These are phyloP conservation scores for Thalassophryne amazonica DNA, from an alignment of 2,797 vertebrate genomes.

Conservation along the genomic window DNA sequence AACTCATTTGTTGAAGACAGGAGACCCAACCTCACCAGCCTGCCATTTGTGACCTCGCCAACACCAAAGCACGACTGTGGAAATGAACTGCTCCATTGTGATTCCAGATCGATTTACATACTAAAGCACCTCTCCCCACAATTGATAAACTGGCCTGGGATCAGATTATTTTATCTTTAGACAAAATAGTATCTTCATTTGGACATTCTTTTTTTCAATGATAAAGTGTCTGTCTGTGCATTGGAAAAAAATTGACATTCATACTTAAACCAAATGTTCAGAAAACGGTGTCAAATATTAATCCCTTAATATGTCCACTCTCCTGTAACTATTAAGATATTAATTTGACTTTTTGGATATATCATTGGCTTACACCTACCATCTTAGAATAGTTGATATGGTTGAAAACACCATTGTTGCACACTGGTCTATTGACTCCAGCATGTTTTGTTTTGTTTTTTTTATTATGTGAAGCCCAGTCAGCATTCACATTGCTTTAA, in stretches of 20 bases:
- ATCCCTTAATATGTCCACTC: conserved; percentile 2
- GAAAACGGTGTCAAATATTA: conserved; percentile 21
- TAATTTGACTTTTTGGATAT: conserved; percentile 33
- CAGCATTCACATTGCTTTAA: conserved; percentile 63
- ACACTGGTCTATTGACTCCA: conserved; percentile 27
- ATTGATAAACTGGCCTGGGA: conserved; percentile 38
- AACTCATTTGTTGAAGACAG: conserved; percentile 67
- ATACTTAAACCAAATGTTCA: conserved; percentile 23
- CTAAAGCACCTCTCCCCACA: conserved; percentile 32
- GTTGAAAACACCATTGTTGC: conserved; percentile 16
- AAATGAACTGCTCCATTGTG: conserved; percentile 37
- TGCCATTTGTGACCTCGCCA: conserved; percentile 56
- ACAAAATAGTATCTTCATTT: conserved; percentile 15
- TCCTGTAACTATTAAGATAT: conserved; percentile 9
- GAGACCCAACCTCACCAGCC: conserved; percentile 75
- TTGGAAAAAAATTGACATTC: conserved; percentile 20
- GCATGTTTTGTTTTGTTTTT: conserved; percentile 10
- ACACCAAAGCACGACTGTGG: conserved; percentile 55
- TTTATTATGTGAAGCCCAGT: conserved; percentile 31
- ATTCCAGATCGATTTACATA: conserved; percentile 51
- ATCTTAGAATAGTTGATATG: conserved; percentile 13
- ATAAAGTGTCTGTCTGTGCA: conserved; percentile 17
- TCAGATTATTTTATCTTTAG: conserved; percentile 32
- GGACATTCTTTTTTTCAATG: conserved; percentile 29
- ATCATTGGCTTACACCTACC: conserved; percentile 21